Percentiles rank a stretch among this genome's conserved stretches.
These are phyloP conservation scores for Scolopax bukidnonensis DNA, from an alignment of 2,797 vertebrate species.

Conservation along the genomic window DNA sequence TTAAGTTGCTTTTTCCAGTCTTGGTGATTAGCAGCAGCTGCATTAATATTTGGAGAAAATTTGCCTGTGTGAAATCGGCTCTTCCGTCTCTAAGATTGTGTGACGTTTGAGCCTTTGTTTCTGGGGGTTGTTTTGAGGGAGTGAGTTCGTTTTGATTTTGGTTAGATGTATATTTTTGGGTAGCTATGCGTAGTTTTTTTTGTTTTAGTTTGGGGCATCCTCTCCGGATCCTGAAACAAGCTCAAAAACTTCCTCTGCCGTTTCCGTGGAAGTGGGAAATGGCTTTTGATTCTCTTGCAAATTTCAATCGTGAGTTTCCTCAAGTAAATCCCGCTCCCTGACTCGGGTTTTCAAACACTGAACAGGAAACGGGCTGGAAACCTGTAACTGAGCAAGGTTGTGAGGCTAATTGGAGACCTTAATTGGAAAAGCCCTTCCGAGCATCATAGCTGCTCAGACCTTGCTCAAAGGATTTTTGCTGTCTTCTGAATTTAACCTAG, in stretches of 20 bases:
- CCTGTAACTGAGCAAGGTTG: background rate
- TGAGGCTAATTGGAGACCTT: background rate
- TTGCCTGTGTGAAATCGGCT: background rate
- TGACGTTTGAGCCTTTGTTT: background rate
- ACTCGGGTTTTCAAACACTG: background rate
- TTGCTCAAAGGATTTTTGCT: background rate
- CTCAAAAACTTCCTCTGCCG: background rate
- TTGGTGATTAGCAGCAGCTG: background rate
- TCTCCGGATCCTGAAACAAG: background rate
- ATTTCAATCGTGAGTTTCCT: background rate
- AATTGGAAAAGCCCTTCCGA: background rate
- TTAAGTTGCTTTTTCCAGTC: background rate
- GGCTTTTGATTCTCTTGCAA: background rate
- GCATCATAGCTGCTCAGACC: conserved; percentile 1
- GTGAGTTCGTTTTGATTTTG: background rate
- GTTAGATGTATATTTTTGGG: background rate
- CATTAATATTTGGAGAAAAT: background rate
- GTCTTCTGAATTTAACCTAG: background rate
- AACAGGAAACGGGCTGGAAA: background rate
- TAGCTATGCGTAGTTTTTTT: background rate
- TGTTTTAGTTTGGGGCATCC: background rate
- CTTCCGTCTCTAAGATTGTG: accelerated
- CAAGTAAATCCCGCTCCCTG: background rate
- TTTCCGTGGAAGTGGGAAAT: background rate
- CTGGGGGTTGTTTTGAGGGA: background rate